These are phyloP conservation scores for Geotrupes spiniger DNA, from an alignment of 2,888 invertebrate genomes.

Conservation along the genomic window DNA sequence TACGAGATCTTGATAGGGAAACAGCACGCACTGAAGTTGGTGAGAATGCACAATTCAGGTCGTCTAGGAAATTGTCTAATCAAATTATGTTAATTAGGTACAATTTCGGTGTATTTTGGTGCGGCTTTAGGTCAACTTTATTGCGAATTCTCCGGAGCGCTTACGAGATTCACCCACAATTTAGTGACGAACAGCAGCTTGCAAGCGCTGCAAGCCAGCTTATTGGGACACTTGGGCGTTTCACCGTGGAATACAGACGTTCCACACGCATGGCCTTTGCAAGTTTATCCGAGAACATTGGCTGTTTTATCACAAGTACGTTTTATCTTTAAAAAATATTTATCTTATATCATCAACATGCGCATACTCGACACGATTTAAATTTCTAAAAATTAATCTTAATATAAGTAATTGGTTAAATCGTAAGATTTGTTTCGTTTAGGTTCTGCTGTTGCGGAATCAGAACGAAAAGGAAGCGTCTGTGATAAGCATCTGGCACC, in stretches of 20 bases:
- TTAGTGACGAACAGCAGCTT: conserved; percentile 70
- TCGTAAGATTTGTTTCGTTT: conserved; percentile 24
- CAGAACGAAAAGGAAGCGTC: conserved; percentile 85
- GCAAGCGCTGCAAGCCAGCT: conserved; percentile 66
- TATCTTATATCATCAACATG: neutral
- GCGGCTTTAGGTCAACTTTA: conserved; percentile 68
- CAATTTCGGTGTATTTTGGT: conserved; percentile 73
- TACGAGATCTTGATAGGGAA: conserved; percentile 88
- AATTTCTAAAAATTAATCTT: neutral
- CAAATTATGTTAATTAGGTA: no score
- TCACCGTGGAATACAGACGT: conserved; percentile 67
- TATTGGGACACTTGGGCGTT: conserved; percentile 72
- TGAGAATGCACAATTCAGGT: conserved; percentile 34
- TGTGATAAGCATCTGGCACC: conserved; percentile 89
- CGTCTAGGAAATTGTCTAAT: conserved; percentile 1
- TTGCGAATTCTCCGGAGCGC: conserved; percentile 71
- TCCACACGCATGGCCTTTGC: conserved; percentile 71
- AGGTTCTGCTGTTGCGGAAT: conserved; percentile 74
- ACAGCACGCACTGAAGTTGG: conserved; percentile 78
- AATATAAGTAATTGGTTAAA: neutral
- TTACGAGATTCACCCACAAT: conserved; percentile 79
- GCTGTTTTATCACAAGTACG: conserved; percentile 77
- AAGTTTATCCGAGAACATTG: conserved; percentile 73
- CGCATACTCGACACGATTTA: neutral
- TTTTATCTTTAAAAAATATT: neutral